Evolutionary conservation across 2,888 invertebrate species (phyloP), one percentile per base, ranked within the genome.

Genomic region (Xanthia togata): DNA sequence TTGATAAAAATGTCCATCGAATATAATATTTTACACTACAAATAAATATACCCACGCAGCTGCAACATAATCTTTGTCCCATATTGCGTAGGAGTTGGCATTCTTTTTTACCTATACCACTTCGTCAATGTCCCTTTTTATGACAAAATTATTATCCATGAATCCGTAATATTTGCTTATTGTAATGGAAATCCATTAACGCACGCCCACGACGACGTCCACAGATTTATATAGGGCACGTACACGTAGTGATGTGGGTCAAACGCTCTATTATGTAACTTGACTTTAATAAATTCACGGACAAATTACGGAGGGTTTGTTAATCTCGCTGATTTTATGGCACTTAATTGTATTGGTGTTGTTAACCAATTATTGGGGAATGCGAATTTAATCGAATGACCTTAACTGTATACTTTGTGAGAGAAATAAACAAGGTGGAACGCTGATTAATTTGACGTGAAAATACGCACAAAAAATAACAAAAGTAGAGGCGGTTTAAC

Each of bases 181-280:
- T 87, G 88, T 93, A 93, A 93, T 93, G 92, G 92, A 92, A 93
- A 93, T 91, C 93, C 93, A 93, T 93, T 93, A 92, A 90, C 87
- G 84, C 85, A 87, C 91, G 89, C 92, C 91, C 89, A 92, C 92
- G 89, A 78, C 76, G 64, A 70, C 65, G 84, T 73, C 84, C 63
- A 80, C 73, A 81, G 78, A 87, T 83, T 87, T 83, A 87, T 87
- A 87, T 88, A 87, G 88, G 78, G 69, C 88, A 80, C 76, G 73
- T 47, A 78, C 76, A 81, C 59, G 73, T 72, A 41, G 65, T 76
- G 78, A 88, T 85, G 60, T 88, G 74, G 88, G 88, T 88, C 87
- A 87, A 79, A 77, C 67, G 59, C 62, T 72, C 76, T 44, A 81
- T 88, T 88, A 80, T 81, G 80, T 86, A 86, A 88, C 70, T 74